phyloP scores from a whole-genome alignment of 2,113 vertebrate genomes.

The Polypterus senegalus region DNA sequence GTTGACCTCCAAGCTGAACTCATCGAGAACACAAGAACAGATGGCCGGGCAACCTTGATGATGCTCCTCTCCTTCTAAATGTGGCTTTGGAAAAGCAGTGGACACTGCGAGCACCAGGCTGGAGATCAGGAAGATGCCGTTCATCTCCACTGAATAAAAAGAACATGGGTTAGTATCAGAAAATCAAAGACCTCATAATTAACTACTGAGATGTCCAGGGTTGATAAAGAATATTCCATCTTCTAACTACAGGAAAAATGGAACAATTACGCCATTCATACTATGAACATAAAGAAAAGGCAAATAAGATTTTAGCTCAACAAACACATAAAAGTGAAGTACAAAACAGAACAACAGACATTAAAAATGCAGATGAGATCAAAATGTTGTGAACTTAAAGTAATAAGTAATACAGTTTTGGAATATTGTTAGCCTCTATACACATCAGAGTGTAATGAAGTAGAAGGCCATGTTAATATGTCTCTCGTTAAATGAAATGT shows the following conservation, averaged over 20 bases:
- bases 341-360: too few relatives aligned
- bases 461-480: too few relatives aligned
- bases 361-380: too few relatives aligned
- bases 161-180: constrained; percentile 1
- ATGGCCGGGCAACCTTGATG: constrained; percentile 51
- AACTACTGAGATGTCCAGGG: background rate
- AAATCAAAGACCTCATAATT: background rate
- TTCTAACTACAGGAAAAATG: too few relatives aligned
- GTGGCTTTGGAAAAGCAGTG: constrained; percentile 34
- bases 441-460: too few relatives aligned
- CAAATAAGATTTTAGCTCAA: background rate
- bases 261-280: background rate
- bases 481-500: too few relatives aligned
- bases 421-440: too few relatives aligned
- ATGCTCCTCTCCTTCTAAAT: constrained; percentile 32
- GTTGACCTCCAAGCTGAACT: constrained; percentile 64
- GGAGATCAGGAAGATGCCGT: constrained; percentile 33
- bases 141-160: constrained; percentile 39
- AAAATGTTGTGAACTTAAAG: too few relatives aligned
- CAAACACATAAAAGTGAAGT: background rate
- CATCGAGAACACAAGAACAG: constrained; percentile 67
- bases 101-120: constrained; percentile 43
- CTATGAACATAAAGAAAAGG: background rate
- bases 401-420: too few relatives aligned
- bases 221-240: background rate